Base-by-base conservation (phyloP, 2,888 invertebrate species). In the Mayetiola destructor region DNA sequence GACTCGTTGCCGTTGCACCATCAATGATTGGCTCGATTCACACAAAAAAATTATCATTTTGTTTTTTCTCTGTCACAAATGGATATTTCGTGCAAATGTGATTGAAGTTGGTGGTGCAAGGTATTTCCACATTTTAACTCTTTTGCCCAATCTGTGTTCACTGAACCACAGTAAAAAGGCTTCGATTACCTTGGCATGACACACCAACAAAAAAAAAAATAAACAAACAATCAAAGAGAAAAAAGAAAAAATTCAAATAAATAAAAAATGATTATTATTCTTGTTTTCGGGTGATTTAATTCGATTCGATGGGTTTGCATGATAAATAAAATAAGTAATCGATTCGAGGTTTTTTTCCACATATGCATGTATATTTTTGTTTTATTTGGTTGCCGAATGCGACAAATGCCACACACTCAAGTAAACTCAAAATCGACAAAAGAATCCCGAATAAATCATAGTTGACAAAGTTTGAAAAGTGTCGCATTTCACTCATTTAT, bases 381-480 rank as follows among this genome's bases (percentile, higher is more conserved):
- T 39, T 39, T 39, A 18, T 39, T n/a, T 27, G 20, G 3, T 14
- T 27, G 18, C 29, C 23, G 29, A 27, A 27, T 48, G 27, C 29
- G 48, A 23, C 48, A 48, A 48, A 48, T 48, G 48, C 48, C 48
- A 48, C 48, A 48, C 48, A 27, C 40, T n/a, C n/a, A n/a, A n/a
- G n/a, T n/a, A n/a, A n/a, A n/a, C n/a, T n/a, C n/a, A n/a, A n/a
- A n/a, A n/a, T n/a, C n/a, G n/a, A n/a, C n/a, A n/a, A n/a, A n/a
- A n/a, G n/a, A n/a, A n/a, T n/a, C n/a, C n/a, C n/a, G n/a, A n/a
- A n/a, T n/a, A n/a, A n/a, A n/a, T n/a, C n/a, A n/a, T n/a, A n/a
- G n/a, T n/a, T n/a, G n/a, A n/a, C n/a, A n/a, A n/a, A n/a, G n/a
- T n/a, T n/a, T n/a, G n/a, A n/a, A n/a, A n/a, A n/a, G n/a, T n/a